Evolutionary conservation across 2,113 vertebrate species (phyloP).

Genomic region (Microcebus jonahi): DNA sequence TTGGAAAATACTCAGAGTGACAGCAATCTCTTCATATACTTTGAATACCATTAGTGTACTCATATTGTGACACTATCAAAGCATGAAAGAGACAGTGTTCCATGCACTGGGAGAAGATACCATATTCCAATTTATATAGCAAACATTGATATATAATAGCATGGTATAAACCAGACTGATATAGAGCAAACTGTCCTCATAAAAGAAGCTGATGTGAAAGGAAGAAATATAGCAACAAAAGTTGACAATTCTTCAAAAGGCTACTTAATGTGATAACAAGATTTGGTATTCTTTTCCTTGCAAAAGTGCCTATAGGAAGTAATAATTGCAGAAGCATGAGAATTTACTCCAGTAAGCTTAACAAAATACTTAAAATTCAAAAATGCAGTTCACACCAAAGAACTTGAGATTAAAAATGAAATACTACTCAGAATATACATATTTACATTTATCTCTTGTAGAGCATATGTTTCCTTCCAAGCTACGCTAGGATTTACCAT

Average conservation of each 20-base stretch:
- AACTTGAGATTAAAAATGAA: conserved; percentile 64
- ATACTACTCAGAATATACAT: background rate
- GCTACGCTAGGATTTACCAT: conserved; percentile 18
- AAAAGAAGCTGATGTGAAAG: conserved; percentile 11
- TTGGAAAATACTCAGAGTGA: background rate
- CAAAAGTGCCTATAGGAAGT: conserved; percentile 20
- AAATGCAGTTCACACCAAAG: conserved; percentile 26
- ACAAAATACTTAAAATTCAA: conserved; percentile 61
- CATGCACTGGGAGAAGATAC: background rate
- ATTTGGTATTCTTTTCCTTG: conserved; percentile 42
- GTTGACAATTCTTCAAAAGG: conserved; percentile 3
- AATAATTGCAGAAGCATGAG: conserved; percentile 35
- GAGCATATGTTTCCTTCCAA: conserved; percentile 28
- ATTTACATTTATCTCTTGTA: conserved; percentile 23
- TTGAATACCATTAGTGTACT: background rate
- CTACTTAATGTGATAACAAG: conserved; percentile 28
- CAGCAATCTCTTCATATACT: background rate
- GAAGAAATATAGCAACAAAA: conserved; percentile 36
- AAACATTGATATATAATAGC: background rate
- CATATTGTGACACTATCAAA: background rate
- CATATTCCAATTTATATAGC: background rate
- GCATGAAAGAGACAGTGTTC: background rate
- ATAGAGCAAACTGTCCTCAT: background rate
- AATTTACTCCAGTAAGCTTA: conserved; percentile 18
- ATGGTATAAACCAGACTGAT: conserved; percentile 51